Evolutionary conservation across 1,140 invertebrate genomes (phyloP).

Genomic region (Drosophila lacertosa): DNA sequence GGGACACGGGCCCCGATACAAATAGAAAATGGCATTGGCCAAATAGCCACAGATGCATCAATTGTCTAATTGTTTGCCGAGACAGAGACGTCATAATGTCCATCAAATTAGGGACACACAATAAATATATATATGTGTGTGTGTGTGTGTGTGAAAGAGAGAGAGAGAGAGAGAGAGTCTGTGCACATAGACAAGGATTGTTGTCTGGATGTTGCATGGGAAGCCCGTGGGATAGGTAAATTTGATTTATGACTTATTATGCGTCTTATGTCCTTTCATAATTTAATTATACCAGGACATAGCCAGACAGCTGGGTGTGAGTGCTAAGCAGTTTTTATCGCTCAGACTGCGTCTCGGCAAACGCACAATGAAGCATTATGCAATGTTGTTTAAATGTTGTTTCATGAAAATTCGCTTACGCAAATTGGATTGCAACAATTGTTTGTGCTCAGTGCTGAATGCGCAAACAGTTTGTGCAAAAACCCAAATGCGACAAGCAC

Average conservation of each 20-base stretch:
- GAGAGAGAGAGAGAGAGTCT: conserved; percentile 19
- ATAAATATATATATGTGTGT: neutral
- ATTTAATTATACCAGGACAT: conserved; percentile 82
- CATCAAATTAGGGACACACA: conserved; percentile 52
- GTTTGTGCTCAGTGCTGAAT: conserved; percentile 47
- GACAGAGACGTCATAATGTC: conserved; percentile 78
- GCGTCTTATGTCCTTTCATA: conserved; percentile 84
- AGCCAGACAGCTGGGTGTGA: conserved; percentile 28
- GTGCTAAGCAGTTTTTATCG: conserved; percentile 8
- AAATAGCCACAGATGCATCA: conserved; percentile 73
- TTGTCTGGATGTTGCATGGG: conserved; percentile 17
- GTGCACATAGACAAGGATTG: neutral
- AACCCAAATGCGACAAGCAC: conserved; percentile 45
- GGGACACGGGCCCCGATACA: conserved; percentile 47
- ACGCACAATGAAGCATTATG: conserved; percentile 51
- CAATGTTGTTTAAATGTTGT: conserved; percentile 77
- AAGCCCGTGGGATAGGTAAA: conserved; percentile 78
- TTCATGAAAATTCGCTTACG: conserved; percentile 79
- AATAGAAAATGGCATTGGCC: conserved; percentile 44
- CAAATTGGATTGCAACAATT: conserved; percentile 79
- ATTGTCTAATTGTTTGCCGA: conserved; percentile 81
- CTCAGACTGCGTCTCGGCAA: neutral
- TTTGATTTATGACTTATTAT: conserved; percentile 84
- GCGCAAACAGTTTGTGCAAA: conserved; percentile 57
- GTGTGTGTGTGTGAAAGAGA: neutral